A percentile compares a stretch with the other conserved stretches of the same genome.
phyloP scores from a whole-genome alignment of 2,797 vertebrate genomes.

The Malurus leucopterus region DNA sequence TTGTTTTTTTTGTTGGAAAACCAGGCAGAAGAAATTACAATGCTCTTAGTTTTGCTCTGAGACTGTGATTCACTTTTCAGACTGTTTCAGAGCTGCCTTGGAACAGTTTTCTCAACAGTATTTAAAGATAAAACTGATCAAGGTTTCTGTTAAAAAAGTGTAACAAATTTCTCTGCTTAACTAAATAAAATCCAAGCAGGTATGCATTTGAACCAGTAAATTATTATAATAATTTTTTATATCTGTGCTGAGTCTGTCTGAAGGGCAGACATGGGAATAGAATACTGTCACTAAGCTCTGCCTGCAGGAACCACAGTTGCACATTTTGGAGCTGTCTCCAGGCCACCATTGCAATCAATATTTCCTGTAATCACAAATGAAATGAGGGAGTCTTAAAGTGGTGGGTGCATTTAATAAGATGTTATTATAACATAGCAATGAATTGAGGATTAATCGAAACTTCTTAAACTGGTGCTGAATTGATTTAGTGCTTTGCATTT shows the following conservation, averaged over 20 bases:
- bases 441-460: slow-evolving; percentile 53
- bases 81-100: not conserved
- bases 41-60: not conserved
- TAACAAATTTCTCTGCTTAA: not conserved
- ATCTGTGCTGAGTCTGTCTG: not conserved
- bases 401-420: slow-evolving; percentile 4
- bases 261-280: not conserved
- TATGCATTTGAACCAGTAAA: not conserved
- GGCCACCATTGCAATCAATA: not conserved
- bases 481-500: slow-evolving; percentile 43
- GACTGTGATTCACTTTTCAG: not conserved
- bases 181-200: not conserved
- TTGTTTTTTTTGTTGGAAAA: not conserved
- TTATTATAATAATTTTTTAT: not conserved
- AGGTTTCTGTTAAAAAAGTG: not conserved
- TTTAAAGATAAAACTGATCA: not conserved
- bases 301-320: not conserved
- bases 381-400: not conserved
- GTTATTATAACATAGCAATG: not conserved
- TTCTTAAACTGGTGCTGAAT: slow-evolving; percentile 24
- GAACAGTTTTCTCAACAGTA: not conserved
- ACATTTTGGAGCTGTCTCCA: not conserved
- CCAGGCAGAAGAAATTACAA: not conserved
- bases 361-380: slow-evolving; percentile 16
- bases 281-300: not conserved